Percentiles rank a stretch among this genome's conserved stretches.
Conservation (phyloP, 2,888 invertebrate species). For the Steinernema carpocapsae region DNA sequence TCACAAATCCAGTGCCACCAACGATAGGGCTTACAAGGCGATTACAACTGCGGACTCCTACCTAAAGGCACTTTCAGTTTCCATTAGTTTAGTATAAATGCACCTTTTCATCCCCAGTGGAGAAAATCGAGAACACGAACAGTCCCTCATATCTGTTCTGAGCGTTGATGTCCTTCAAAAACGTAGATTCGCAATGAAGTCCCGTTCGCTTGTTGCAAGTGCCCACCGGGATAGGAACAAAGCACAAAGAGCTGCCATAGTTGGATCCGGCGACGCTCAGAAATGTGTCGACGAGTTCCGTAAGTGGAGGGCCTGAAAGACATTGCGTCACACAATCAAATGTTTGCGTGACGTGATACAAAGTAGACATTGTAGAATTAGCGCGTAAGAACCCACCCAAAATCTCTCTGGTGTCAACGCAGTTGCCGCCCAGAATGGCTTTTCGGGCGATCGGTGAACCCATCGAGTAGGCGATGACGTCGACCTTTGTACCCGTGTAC, state of each 20-base stretch:
- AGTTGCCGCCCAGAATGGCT: constrained; percentile 60
- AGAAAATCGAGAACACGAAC: constrained; percentile 64
- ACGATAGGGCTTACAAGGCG: constrained; percentile 55
- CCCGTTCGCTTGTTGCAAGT: constrained; percentile 63
- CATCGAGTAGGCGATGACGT: constrained; percentile 67
- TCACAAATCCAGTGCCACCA: constrained; percentile 64
- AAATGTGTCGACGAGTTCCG: constrained; percentile 66
- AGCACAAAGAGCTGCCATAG: constrained; percentile 62
- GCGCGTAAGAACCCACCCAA: constrained; percentile 47
- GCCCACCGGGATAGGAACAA: constrained; percentile 66
- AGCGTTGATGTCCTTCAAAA: constrained; percentile 65
- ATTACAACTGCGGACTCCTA: constrained; percentile 45
- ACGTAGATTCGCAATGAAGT: constrained; percentile 65
- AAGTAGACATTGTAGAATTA: no score
- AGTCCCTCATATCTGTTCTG: constrained; percentile 61
- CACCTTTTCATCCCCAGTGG: constrained; percentile 65
- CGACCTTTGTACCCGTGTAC: constrained; percentile 65
- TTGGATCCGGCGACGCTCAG: constrained; percentile 68
- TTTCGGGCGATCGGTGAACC: constrained; percentile 66
- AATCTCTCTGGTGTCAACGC: constrained; percentile 65
- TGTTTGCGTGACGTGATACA: no score
- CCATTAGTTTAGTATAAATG: no score
- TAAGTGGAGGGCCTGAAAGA: constrained; percentile 55
- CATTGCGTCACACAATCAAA: no score
- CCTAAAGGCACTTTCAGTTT: constrained; percentile 31